phyloP scores from a whole-genome alignment of 2,113 vertebrate species.

The zebrafish (Danio rerio) region GRCz12tu NC_133177.1:31210001-31210500 shows the following conservation, averaged over 20 bases:
- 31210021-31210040: conserved; percentile 40
- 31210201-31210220: conserved; percentile 64
- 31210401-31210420: conserved; percentile 15
- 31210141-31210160: conserved; percentile 38
- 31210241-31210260: conserved; percentile 44
- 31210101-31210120: background rate
- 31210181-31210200: conserved; percentile 50
- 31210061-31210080: conserved; percentile 14
- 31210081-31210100: background rate
- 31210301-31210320: background rate
- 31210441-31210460: conserved; percentile 35
- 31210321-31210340: background rate
- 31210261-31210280: background rate
- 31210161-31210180: conserved; percentile 44
- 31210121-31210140: conserved; percentile 33
- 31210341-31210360: background rate
- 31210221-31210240: conserved; percentile 55
- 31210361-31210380: background rate
- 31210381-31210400: conserved; percentile 1
- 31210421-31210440: background rate
- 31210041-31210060: conserved; percentile 28
- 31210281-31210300: background rate
- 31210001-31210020: conserved; percentile 46
- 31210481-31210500: conserved; percentile 60
- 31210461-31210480: conserved; percentile 38